A percentile compares a stretch with the other conserved stretches of the same genome.
phyloP scores from a whole-genome alignment of 1,140 invertebrate genomes.

The Drosophila leontia region DNA sequence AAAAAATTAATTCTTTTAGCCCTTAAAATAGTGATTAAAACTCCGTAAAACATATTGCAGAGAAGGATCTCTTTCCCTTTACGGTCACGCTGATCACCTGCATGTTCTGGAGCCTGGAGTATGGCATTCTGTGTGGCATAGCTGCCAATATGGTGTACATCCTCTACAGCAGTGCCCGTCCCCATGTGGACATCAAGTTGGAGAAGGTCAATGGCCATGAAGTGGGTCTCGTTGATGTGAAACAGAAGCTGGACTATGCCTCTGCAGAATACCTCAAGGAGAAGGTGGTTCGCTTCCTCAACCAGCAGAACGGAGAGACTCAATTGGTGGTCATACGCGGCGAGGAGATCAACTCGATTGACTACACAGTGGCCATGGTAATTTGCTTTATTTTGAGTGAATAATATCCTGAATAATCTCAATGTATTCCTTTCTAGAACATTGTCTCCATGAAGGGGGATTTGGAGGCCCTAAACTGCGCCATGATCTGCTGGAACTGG shows the following conservation, averaged over 20 bases:
- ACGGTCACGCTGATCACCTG: slow-evolving; percentile 90
- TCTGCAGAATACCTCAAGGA: slow-evolving; percentile 78
- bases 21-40: background rate
- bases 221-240: slow-evolving; percentile 62
- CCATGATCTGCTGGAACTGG: slow-evolving; percentile 83
- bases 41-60: slow-evolving; percentile 86
- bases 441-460: slow-evolving; percentile 73
- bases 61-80: slow-evolving; percentile 91
- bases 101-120: slow-evolving; percentile 91
- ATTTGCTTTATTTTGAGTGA: background rate
- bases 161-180: slow-evolving; percentile 92
- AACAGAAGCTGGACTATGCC: slow-evolving; percentile 79
- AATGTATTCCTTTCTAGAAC: slow-evolving; percentile 49
- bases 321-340: slow-evolving; percentile 87
- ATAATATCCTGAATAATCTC: background rate
- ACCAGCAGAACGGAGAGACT: slow-evolving; percentile 47
- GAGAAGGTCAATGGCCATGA: slow-evolving; percentile 85
- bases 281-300: slow-evolving; percentile 67
- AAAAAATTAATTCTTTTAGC: fast-evolving
- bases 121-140: slow-evolving; percentile 94
- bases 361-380: slow-evolving; percentile 88
- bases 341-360: slow-evolving; percentile 87
- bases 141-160: slow-evolving; percentile 90
- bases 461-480: slow-evolving; percentile 59
- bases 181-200: slow-evolving; percentile 87